A percentile compares a stretch with the other conserved stretches of the same genome.
phyloP scores from a whole-genome alignment of 2,797 vertebrate species.

The Lepus townsendii region DNA sequence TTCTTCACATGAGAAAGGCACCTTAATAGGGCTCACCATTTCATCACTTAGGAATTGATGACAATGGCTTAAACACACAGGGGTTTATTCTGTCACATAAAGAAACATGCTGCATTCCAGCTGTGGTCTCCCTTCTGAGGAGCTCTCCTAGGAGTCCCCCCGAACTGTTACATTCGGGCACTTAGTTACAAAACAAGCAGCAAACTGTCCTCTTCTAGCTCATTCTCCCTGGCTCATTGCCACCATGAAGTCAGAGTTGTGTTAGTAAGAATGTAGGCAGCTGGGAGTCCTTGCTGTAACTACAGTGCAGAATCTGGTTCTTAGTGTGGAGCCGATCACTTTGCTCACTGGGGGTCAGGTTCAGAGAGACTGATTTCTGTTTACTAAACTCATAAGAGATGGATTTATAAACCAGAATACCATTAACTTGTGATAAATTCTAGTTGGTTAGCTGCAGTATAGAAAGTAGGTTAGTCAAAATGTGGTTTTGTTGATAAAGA shows the following conservation, averaged over 20 bases:
- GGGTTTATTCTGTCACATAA: background rate
- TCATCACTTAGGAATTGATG: background rate
- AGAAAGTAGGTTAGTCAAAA: background rate
- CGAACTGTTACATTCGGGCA: background rate
- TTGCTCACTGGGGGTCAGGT: background rate
- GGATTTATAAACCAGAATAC: slow-evolving; percentile 24
- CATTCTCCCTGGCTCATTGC: background rate
- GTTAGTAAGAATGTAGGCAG: background rate
- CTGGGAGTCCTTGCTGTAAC: background rate
- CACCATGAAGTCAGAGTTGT: background rate
- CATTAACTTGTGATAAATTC: slow-evolving; percentile 28
- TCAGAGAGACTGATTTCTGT: background rate
- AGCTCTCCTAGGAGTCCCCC: background rate
- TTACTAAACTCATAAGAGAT: background rate
- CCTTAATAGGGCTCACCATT: background rate
- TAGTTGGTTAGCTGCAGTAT: background rate
- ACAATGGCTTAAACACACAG: background rate
- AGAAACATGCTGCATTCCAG: background rate
- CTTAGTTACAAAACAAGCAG: background rate
- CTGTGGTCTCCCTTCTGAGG: background rate
- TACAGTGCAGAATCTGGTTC: background rate
- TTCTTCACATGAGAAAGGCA: background rate
- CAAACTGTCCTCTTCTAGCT: background rate
- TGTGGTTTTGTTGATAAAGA: background rate
- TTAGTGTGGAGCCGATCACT: background rate